Percentiles rank a stretch among this genome's conserved stretches.
phyloP scores from a whole-genome alignment of 2,113 vertebrate genomes.

The Raphicerus campestris region DNA sequence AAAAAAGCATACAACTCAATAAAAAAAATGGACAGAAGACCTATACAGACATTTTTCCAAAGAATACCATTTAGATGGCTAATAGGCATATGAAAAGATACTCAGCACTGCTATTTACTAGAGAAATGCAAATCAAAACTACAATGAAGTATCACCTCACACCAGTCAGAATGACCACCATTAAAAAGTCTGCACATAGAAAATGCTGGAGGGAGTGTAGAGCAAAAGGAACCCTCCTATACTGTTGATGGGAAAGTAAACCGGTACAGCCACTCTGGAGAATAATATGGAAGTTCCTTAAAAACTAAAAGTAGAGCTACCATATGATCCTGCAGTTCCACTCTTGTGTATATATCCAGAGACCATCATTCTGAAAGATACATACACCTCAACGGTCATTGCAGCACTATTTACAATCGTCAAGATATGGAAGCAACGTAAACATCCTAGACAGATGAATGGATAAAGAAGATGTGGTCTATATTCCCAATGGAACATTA shows the following conservation, averaged over 20 bases:
- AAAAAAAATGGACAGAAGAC: neutral
- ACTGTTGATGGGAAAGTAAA: neutral
- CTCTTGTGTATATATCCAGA: neutral
- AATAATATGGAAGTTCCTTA: neutral
- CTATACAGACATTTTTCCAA: neutral
- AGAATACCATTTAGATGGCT: neutral
- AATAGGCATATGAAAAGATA: neutral
- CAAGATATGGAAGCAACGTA: neutral
- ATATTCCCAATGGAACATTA: neutral
- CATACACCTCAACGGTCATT: neutral
- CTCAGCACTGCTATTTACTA: neutral
- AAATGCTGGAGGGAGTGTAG: neutral
- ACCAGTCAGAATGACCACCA: neutral
- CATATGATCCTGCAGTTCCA: neutral
- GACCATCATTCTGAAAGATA: neutral
- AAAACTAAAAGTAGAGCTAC: neutral
- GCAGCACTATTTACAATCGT: neutral
- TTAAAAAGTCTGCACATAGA: neutral
- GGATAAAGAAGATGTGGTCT: neutral
- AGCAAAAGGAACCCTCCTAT: neutral
- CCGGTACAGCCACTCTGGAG: neutral
- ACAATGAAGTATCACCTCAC: neutral
- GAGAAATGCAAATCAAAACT: neutral
- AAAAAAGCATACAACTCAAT: neutral
- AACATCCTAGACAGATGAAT: neutral